These are phyloP conservation scores for Psittacula echo DNA, from an alignment of 2,797 vertebrate genomes.

Conservation along the genomic window DNA sequence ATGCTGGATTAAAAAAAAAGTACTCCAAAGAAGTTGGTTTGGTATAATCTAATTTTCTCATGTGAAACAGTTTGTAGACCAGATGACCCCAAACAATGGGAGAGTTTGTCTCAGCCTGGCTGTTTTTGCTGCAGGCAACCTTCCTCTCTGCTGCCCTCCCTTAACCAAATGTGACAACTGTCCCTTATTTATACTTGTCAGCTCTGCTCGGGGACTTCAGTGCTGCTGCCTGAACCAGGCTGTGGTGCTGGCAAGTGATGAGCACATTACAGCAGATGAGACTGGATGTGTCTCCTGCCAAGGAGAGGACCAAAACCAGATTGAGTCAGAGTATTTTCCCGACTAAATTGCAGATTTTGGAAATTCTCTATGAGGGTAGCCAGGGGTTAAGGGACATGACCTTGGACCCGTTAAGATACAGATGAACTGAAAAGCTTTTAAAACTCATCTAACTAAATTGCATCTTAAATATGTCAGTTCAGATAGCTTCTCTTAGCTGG, in stretches of 20 bases:
- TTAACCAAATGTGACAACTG: not conserved
- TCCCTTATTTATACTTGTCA: not conserved
- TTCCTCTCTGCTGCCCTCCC: conserved; percentile 11
- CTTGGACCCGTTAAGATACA: not conserved
- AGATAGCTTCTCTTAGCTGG: not conserved
- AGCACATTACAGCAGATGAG: not conserved
- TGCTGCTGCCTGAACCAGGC: not conserved
- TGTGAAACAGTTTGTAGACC: conserved; percentile 67
- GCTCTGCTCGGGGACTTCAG: not conserved
- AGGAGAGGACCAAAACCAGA: not conserved
- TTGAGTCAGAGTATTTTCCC: not conserved
- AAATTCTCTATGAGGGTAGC: not conserved
- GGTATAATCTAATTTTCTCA: conserved; percentile 69
- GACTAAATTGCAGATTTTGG: not conserved
- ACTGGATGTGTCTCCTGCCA: not conserved
- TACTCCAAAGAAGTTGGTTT: conserved; percentile 26
- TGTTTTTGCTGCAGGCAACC: conserved; percentile 34
- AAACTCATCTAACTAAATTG: not conserved
- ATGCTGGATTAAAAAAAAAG: not conserved
- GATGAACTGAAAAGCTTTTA: not conserved
- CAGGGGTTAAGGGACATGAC: not conserved
- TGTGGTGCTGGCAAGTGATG: not conserved
- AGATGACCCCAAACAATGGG: conserved; percentile 69
- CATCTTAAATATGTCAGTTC: not conserved
- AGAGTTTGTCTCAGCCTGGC: conserved; percentile 40